phyloP scores from a whole-genome alignment of 2,888 invertebrate species.

The Myopa testacea region DNA sequence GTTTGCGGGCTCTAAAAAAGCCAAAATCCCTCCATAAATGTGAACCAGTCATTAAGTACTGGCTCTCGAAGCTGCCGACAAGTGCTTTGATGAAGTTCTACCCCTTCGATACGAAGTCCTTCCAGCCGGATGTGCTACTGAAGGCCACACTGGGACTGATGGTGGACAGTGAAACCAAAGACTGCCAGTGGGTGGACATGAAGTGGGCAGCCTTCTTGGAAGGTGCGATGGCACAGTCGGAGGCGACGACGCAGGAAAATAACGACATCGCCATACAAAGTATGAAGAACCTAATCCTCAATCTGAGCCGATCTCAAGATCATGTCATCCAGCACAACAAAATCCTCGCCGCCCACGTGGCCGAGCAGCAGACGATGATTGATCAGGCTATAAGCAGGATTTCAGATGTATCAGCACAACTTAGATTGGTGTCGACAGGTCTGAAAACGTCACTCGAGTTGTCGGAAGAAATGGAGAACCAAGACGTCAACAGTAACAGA shows the following conservation, averaged over 20 bases:
- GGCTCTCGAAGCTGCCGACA: background rate
- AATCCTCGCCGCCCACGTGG: background rate
- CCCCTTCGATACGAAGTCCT: background rate
- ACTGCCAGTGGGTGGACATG: background rate
- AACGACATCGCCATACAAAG: background rate
- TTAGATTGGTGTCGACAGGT: background rate
- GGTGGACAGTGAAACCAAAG: background rate
- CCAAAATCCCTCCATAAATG: background rate
- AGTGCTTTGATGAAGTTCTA: background rate
- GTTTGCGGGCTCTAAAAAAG: background rate
- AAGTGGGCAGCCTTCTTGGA: constrained; percentile 1
- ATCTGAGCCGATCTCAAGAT: background rate
- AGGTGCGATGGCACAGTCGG: constrained; percentile 1
- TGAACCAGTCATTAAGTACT: background rate
- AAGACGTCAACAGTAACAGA: background rate
- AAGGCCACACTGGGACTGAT: background rate
- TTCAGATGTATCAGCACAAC: background rate
- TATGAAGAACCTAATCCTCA: background rate
- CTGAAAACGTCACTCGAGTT: background rate
- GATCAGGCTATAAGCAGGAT: background rate
- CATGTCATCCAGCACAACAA: constrained; percentile 1
- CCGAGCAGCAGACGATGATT: background rate
- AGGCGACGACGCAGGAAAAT: background rate
- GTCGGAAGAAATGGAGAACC: background rate
- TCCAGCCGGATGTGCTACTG: background rate